Evolutionary conservation across 2,888 invertebrate genomes (phyloP), one percentile per base, ranked within the genome.

Genomic region (Nezara viridula): DNA sequence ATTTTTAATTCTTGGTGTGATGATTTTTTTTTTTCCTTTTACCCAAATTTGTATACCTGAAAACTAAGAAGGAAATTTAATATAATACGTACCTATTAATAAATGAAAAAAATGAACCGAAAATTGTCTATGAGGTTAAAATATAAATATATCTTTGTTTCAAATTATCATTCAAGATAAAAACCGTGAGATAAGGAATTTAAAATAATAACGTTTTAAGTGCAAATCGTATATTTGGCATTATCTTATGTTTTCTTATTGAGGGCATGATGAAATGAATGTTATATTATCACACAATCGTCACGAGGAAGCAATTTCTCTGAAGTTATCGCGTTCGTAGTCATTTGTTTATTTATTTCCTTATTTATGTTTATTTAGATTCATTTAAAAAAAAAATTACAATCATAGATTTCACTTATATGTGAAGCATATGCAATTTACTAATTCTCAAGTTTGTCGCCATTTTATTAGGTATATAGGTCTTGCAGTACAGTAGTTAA

Each of bases 341-440:
- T 21, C 2, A 2, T 55, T n/a, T 55, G 24, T 55, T 55, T n/a
- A n/a, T 55, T n/a, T n/a, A 55, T 55, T 55, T 55, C 55, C 55
- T n/a, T n/a, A 55, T 55, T 55, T 55, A 55, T 10, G n/a, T 55
- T 55, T 55, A 55, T n/a, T 55, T n/a, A 55, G n/a, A 55, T 55
- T n/a, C n/a, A 55, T 55, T 52, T 52, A 21, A 14, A 52, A 14
- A n/a, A 6, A 52, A 24, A 12, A 52, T 2, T 5, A 52, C 24
- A 21, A 52, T 52, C 24, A 52, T 52, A 52, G 1, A 52, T 52
- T 55, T 55, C 24, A 21, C 5, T 52, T 52, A 14, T 2, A 19
- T 52, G 47, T 14, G 9, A 49, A 9, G 14, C 47, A 49, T 49
- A 14, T 24, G 9, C 1, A 24, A 52, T 3, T 5, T 52, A 24